A percentile compares a stretch with the other conserved stretches of the same genome.
Evolutionary conservation across 2,113 vertebrate genomes (phyloP).

Genomic region (Zootoca vivipara): DNA sequence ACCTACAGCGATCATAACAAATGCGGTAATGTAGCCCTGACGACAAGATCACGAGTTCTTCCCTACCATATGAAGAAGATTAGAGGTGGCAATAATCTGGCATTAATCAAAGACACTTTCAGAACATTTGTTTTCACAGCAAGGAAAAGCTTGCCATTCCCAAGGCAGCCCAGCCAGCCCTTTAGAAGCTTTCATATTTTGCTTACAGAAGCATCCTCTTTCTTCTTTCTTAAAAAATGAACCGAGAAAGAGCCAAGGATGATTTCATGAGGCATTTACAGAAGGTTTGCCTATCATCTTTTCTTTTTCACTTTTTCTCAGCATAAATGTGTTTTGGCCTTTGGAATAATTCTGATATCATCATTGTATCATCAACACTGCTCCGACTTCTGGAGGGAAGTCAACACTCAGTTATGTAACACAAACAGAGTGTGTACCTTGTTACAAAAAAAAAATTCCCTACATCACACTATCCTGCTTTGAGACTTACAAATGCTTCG

Average conservation of each 20-base stretch:
- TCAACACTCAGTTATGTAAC: conserved; percentile 56
- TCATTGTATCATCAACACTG: conserved; percentile 52
- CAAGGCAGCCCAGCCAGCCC: conserved; percentile 68
- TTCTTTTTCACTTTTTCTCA: conserved; percentile 50
- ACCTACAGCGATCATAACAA: conserved; percentile 32
- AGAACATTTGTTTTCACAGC: conserved; percentile 53
- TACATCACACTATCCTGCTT: conserved; percentile 1
- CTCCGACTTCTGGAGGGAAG: conserved; percentile 54
- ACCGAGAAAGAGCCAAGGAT: conserved; percentile 54
- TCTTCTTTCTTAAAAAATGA: background rate
- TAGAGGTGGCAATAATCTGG: conserved; percentile 48
- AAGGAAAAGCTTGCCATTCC: conserved; percentile 56
- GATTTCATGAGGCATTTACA: conserved; percentile 65
- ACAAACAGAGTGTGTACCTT: background rate
- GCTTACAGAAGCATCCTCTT: conserved; percentile 62
- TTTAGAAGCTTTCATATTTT: conserved; percentile 70
- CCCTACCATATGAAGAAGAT: conserved; percentile 11
- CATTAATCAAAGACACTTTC: conserved; percentile 70
- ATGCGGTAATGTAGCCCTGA: background rate
- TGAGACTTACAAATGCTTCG: too few relatives aligned
- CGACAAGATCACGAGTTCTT: conserved; percentile 3
- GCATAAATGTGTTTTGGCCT: conserved; percentile 57
- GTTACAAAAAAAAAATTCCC: background rate
- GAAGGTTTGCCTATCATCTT: conserved; percentile 58
- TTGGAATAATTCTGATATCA: conserved; percentile 53